Conservation (phyloP, 2,797 vertebrate species). For the Synaphobranchus kaupii region DNA sequence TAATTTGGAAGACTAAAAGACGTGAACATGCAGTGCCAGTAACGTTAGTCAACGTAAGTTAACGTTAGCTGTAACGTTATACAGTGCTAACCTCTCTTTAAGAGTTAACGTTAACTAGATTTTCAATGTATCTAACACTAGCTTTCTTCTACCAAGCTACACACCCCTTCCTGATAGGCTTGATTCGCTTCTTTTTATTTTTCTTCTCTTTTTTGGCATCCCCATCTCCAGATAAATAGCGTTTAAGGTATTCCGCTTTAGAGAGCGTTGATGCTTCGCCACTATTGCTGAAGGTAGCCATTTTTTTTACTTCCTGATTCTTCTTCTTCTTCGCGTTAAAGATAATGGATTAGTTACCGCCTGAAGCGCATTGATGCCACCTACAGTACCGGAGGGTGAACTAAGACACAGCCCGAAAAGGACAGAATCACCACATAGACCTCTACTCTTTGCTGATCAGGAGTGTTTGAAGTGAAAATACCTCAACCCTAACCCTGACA, state of each 20-base stretch:
- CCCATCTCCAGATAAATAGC: conserved; percentile 69
- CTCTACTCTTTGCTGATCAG: no score
- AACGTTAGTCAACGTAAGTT: background rate
- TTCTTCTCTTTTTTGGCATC: conserved; percentile 63
- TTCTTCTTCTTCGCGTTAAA: no score
- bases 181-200: conserved; percentile 68
- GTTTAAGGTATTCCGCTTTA: conserved; percentile 76
- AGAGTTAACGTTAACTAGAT: background rate
- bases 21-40: background rate
- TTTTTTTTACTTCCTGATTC: conserved; percentile 40
- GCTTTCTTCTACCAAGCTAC: background rate
- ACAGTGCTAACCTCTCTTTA: background rate
- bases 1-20: background rate
- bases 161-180: conserved; percentile 66
- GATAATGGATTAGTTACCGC: no score
- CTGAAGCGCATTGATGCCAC: no score
- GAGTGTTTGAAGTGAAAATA: no score
- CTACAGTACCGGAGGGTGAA: no score
- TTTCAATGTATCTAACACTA: background rate
- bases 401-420: no score
- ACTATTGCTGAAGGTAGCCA: conserved; percentile 63
- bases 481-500: no score
- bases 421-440: no score
- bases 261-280: conserved; percentile 59
- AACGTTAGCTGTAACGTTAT: conserved; percentile 32